Evolutionary conservation across 1,140 invertebrate genomes (phyloP).

Genomic region (Bombus sibiricus): DNA sequence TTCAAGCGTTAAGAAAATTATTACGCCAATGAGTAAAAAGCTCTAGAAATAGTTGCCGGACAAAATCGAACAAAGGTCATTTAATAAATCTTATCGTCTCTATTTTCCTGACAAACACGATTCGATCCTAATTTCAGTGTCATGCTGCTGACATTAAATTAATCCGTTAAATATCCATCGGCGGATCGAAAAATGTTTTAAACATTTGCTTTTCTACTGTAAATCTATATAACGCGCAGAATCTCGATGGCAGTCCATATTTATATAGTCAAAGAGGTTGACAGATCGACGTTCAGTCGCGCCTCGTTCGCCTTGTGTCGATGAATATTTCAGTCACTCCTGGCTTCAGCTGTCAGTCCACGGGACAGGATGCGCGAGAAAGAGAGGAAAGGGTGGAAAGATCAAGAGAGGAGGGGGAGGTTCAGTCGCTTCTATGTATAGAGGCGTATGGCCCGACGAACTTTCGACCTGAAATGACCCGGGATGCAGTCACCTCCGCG

Average conservation of each 20-base stretch:
- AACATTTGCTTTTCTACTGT: neutral
- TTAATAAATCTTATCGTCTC: neutral
- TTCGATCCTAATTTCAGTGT: neutral
- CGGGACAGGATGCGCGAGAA: conserved; percentile 58
- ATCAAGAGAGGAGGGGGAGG: conserved; percentile 2
- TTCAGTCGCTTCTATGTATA: conserved; percentile 48
- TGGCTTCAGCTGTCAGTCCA: conserved; percentile 68
- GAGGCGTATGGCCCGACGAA: conserved; percentile 63
- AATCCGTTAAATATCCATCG: neutral
- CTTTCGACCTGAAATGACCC: conserved; percentile 69
- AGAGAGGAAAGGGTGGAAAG: conserved; percentile 51
- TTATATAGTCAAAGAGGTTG: conserved; percentile 62
- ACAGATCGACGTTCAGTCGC: conserved; percentile 71
- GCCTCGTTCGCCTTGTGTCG: conserved; percentile 65
- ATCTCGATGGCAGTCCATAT: conserved; percentile 36
- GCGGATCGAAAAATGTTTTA: neutral
- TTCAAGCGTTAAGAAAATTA: neutral
- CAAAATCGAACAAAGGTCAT: no score
- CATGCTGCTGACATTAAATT: neutral
- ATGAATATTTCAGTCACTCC: conserved; percentile 67
- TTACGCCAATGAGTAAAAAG: neutral
- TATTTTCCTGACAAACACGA: neutral
- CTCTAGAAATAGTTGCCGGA: neutral
- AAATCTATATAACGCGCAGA: neutral
- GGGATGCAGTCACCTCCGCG: conserved; percentile 54